Evolutionary conservation across 2,113 vertebrate genomes (phyloP), one percentile per base, ranked within the genome.

Genomic region (Baryphthengus martii): DNA sequence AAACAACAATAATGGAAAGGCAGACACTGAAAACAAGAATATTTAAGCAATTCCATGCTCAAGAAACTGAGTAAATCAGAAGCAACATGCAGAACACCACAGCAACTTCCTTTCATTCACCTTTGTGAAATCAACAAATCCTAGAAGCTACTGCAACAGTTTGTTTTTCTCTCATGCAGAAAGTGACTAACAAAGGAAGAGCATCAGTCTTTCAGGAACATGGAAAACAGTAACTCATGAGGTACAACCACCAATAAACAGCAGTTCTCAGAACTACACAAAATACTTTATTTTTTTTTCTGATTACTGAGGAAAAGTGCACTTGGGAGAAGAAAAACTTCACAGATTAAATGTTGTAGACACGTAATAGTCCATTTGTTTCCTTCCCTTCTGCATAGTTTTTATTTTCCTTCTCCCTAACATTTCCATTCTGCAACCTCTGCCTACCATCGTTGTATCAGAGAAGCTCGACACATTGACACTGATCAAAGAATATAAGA

Each of bases 371-470:
- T 18, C 12, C 59, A 35, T 72, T 78, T 33, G 25, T 33, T 67
- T 45, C 33, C 45, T 76, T 78, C 15, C 31, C 9, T 23, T 39
- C 25, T 53, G 21, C 11, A 16, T 23, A 13, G 18, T 89, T 88
- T 72, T 59, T 47, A 8, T 42, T 80, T 28, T 47, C 31, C 35
- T 61, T 68, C 47, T 61, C 31, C 53, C 15, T 23, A 16, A 45
- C 3, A 3, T 31, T 59, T 77, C 44, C 7, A 0, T 58, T 71
- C 44, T 61, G n/a, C 52, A 35, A 17, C 29, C 39, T n/a, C 29
- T 65, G 24, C 39, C 72, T 59, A 29, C 2, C 0, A 39, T 4
- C 3, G 2, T 16, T 39, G 71, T 71, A 23, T 7, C 6, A 1
- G 44, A 72, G 65, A 77, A 53, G 72, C 21, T 4, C 66, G 23